A percentile compares a stretch with the other conserved stretches of the same genome.
Evolutionary conservation across 2,888 invertebrate genomes (phyloP).

Genomic region (Philaethria dido): DNA sequence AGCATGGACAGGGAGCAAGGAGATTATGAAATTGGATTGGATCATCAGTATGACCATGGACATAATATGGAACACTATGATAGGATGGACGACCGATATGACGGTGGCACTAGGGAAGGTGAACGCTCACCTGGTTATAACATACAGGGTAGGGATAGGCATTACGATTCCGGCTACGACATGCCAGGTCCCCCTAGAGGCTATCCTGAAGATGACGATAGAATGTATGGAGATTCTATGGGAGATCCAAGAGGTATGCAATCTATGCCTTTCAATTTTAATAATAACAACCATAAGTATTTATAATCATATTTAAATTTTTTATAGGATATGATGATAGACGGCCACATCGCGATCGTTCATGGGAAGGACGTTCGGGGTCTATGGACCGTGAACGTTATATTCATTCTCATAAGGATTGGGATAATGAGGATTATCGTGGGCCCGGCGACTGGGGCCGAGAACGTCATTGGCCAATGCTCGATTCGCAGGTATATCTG

Average conservation of each 20-base stretch:
- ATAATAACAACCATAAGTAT: background rate
- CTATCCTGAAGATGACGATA: conserved; percentile 81
- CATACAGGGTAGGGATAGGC: conserved; percentile 71
- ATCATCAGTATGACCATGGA: conserved; percentile 76
- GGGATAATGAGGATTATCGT: conserved; percentile 83
- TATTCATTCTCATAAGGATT: conserved; percentile 78
- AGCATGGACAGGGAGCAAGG: conserved; percentile 78
- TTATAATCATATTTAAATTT: background rate
- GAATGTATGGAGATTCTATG: conserved; percentile 78
- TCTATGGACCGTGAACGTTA: conserved; percentile 79
- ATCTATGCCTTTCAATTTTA: conserved; percentile 66
- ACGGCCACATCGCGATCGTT: conserved; percentile 78
- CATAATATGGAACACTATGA: conserved; percentile 81
- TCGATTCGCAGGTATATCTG: conserved; percentile 70
- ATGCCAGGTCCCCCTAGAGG: conserved; percentile 76
- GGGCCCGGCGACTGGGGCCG: conserved; percentile 78
- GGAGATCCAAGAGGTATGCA: conserved; percentile 72
- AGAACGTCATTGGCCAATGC: conserved; percentile 78
- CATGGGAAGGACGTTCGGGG: conserved; percentile 82
- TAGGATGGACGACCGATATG: conserved; percentile 75
- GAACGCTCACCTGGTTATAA: conserved; percentile 76
- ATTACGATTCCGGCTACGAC: conserved; percentile 77
- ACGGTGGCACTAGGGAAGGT: conserved; percentile 71
- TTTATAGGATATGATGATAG: conserved; percentile 77
- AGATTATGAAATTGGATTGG: conserved; percentile 75